Evolutionary conservation across 2,113 vertebrate genomes (phyloP), one percentile per base, ranked within the genome.

Genomic region (Pheucticus melanocephalus): DNA sequence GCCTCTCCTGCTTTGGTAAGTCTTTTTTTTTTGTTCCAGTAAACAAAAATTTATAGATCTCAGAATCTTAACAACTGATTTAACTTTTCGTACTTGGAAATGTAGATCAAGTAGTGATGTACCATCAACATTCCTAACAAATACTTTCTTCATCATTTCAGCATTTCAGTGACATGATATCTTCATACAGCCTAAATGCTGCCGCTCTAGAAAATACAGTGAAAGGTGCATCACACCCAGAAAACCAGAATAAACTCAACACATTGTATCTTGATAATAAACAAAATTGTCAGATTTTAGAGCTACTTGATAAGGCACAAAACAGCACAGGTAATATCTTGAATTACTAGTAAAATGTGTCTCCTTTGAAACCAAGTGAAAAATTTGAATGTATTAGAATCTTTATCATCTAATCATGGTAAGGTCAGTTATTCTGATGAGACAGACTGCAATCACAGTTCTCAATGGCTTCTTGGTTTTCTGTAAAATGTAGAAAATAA

Each of bases 131-230:
- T 25, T 81, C 24, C 37, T 92, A 28, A 72, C 31, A 6, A 68
- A 54, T 66, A 9, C 23, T 81, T 73, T 56, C 28, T 54, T 69
- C 12, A 31, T 42, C 6, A 2, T 93, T 98, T 90, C 92, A 99
- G 99, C 97, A 98, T 94, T 99, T 99, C 97, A 98, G 95, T 97
- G 98, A 98, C 59, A 98, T 96, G 27, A 97, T 98, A n/a, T 98
- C 98, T 54, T 97, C 97, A 27, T 98, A 97, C 96, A 97, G 90
- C 71, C 91, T 89, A 76, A 97, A 72, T 57, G 27, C 80, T 92
- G 81, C 95, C 50, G 35, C 90, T 48, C 83, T 81, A 68, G 83
- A 91, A 92, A 82, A 66, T 80, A 44, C 61, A 90, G 59, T 68
- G 82, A 91, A 89, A 88, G 31, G 12, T 78, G 56, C 60, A 81